Evolutionary conservation across 2,888 invertebrate genomes (phyloP).

Genomic region (Brenthis hecate): DNA sequence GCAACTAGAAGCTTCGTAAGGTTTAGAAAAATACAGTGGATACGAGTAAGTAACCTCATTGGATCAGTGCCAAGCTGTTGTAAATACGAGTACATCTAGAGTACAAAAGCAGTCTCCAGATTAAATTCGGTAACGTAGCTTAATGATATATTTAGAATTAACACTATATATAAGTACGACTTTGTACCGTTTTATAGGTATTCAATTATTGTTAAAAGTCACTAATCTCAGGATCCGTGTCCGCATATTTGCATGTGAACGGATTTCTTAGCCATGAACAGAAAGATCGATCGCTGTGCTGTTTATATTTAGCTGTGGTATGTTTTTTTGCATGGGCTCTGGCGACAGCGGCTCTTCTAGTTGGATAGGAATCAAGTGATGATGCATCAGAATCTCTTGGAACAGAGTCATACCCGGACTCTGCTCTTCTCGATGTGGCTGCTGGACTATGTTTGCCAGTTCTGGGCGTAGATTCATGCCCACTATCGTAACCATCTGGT

Average conservation of each 20-base stretch:
- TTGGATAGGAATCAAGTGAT: constrained; percentile 88
- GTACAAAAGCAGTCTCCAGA: constrained; percentile 84
- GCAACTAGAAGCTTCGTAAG: constrained; percentile 63
- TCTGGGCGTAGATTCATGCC: constrained; percentile 91
- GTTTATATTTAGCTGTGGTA: constrained; percentile 85
- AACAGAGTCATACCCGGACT: constrained; percentile 96
- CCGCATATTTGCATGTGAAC: constrained; percentile 89
- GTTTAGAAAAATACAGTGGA: constrained; percentile 77
- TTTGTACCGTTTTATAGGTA: constrained; percentile 41
- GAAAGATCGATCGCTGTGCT: constrained; percentile 87
- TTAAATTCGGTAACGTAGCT: constrained; percentile 83
- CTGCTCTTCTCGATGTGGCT: constrained; percentile 90
- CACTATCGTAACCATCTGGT: constrained; percentile 91
- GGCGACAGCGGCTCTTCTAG: constrained; percentile 74
- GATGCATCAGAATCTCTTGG: constrained; percentile 94
- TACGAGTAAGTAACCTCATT: constrained; percentile 67
- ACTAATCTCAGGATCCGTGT: constrained; percentile 86
- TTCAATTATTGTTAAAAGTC: constrained; percentile 73
- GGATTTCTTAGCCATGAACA: constrained; percentile 90
- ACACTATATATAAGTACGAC: constrained; percentile 45
- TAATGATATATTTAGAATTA: constrained; percentile 69
- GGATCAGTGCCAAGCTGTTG: constrained; percentile 68
- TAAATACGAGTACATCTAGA: constrained; percentile 73
- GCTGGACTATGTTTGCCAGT: constrained; percentile 91
- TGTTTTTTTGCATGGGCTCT: constrained; percentile 79